Evolutionary conservation across 2,113 vertebrate genomes (phyloP), one percentile per base, ranked within the genome.

Genomic region (Aegypius monachus): DNA sequence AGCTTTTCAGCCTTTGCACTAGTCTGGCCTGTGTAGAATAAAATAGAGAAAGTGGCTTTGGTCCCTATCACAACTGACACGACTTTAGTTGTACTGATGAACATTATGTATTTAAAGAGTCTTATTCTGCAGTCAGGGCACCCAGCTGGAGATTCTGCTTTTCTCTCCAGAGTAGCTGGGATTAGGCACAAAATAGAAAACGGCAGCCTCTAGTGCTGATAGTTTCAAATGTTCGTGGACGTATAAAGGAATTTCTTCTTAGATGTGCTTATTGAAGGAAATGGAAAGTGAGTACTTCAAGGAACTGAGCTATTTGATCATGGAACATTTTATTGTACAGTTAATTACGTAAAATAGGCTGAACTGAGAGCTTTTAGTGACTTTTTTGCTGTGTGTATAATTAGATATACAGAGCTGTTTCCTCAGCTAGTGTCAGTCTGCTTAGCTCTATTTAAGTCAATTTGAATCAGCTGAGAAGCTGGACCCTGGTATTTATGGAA

Each of bases 351-450:
- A 82, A 95, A 95, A 93, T 53, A 84, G 61, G 78, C 93, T 89
- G 34, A 89, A 53, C 82, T 79, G 65, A 97, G 80, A 95, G 55
- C 75, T 93, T 83, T 81, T 61, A 77, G 53, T 87, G 89, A 27
- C 79, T 93, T 89, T 61, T 93, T 91, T 92, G 23, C 92, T 79
- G 58, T 43, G n/a, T 79, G 53, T 85, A 52, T 95, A 94, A 94
- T 95, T 97, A 96, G 89, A 90, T 91, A 47, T 62, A 73, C 86
- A 62, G 89, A 90, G 73, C 87, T 87, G 62, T 90, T 95, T 95
- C 84, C 91, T 93, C 84, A 88, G 96, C 91, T 87, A 52, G 36
- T 93, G 78, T 91, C 58, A 91, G 84, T 61, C 84, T 89, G 62
- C 81, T 82, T 53, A 83, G 86, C 70, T 91, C 70, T 86, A 11